Evolutionary conservation across 2,797 vertebrate genomes (phyloP).

Genomic region (Labeo calbasu): DNA sequence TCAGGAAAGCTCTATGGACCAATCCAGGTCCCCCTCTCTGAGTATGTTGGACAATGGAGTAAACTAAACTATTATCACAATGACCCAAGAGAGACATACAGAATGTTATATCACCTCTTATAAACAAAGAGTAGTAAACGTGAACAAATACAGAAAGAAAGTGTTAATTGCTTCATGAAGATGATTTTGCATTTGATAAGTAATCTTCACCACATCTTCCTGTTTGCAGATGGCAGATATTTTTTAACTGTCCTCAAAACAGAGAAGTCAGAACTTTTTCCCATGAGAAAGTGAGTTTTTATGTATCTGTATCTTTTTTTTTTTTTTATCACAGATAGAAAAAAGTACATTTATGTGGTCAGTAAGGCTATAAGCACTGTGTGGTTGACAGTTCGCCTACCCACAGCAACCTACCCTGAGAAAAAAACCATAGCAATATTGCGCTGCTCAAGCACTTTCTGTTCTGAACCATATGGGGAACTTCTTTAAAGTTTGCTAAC

Average conservation of each 20-base stretch:
- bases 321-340: neutral
- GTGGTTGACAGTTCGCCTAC: neutral
- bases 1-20: constrained; percentile 77
- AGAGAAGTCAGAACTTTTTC: neutral
- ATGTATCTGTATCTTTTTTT: neutral
- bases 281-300: constrained; percentile 7
- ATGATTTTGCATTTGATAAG: constrained; percentile 6
- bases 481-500: neutral
- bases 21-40: constrained; percentile 43
- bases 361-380: neutral
- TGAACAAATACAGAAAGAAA: neutral
- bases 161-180: neutral
- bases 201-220: neutral
- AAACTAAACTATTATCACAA: constrained; percentile 38
- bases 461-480: too few relatives aligned
- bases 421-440: neutral
- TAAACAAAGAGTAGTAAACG: neutral
- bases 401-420: neutral
- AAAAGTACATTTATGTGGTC: neutral
- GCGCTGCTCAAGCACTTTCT: neutral
- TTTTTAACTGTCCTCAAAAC: neutral
- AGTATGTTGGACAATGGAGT: constrained; percentile 23
- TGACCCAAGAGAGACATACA: neutral
- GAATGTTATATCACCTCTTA: constrained; percentile 7
- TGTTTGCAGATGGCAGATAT: neutral